These are phyloP conservation scores for Nebria ingens DNA, from an alignment of 1,140 invertebrate species.

Conservation along the genomic window DNA sequence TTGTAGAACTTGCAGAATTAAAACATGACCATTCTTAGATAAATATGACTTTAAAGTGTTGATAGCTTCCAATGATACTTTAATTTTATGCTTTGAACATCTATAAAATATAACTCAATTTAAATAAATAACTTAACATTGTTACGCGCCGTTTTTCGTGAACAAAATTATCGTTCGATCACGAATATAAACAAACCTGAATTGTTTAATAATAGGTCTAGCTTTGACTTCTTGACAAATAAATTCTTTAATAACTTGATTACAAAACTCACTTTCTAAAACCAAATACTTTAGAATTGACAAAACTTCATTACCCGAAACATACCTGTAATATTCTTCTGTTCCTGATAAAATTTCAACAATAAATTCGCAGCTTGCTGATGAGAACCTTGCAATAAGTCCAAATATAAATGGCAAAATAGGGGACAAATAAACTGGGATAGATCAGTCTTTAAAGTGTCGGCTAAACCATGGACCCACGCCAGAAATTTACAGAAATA, in stretches of 20 bases:
- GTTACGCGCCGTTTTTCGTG: too few relatives aligned
- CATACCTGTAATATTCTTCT: neutral
- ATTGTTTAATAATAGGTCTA: neutral
- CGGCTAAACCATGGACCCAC: neutral
- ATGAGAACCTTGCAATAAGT: neutral
- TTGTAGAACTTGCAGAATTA: neutral
- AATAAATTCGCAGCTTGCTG: neutral
- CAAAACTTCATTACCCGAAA: neutral
- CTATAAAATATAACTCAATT: neutral
- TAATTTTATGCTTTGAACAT: neutral
- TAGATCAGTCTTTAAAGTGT: neutral
- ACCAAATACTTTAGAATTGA: neutral
- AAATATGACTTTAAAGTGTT: neutral
- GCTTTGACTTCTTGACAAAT: neutral
- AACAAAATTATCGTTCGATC: too few relatives aligned
- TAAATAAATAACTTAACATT: neutral
- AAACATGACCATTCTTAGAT: neutral
- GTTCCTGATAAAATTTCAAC: constrained; percentile 6
- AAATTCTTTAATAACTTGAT: neutral
- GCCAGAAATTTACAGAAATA: neutral
- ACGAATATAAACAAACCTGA: neutral
- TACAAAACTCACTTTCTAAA: neutral
- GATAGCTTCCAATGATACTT: neutral
- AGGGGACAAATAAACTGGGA: neutral
- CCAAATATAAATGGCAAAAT: neutral